These are phyloP conservation scores for Cerastis leucographa DNA, from an alignment of 2,888 invertebrate genomes.

Conservation along the genomic window DNA sequence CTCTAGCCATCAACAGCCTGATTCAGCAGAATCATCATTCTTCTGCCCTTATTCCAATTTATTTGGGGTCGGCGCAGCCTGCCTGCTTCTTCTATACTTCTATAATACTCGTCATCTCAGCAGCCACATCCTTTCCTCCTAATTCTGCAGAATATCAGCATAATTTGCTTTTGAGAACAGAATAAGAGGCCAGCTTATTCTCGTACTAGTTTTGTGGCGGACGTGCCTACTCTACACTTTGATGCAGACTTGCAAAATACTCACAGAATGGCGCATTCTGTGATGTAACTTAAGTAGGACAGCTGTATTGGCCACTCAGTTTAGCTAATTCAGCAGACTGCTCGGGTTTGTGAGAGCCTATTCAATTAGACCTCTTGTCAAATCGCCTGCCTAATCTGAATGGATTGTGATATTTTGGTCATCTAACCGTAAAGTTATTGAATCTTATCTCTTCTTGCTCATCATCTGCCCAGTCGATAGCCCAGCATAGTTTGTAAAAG, in stretches of 20 bases:
- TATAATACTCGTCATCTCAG: no score
- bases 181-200: not conserved
- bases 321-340: not conserved
- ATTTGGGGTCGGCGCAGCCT: no score
- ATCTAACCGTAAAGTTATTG: no score
- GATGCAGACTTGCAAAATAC: constrained; percentile 24
- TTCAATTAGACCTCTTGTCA: constrained; percentile 23
- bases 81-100: no score
- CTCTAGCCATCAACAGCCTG: not conserved
- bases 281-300: constrained; percentile 9
- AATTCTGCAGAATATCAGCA: not conserved
- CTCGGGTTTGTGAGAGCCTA: not conserved
- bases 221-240: not conserved
- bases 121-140: no score
- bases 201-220: not conserved
- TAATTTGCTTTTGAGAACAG: not conserved
- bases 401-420: not conserved
- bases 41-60: no score
- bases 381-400: not conserved
- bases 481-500: not conserved
- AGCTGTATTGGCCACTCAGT: constrained; percentile 6
- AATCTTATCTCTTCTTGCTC: not conserved
- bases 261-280: constrained; percentile 1
- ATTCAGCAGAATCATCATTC: not conserved
- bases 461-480: not conserved